Base-by-base conservation (phyloP, 2,888 invertebrate genomes). In the Agonopterix alstromeriana region DNA sequence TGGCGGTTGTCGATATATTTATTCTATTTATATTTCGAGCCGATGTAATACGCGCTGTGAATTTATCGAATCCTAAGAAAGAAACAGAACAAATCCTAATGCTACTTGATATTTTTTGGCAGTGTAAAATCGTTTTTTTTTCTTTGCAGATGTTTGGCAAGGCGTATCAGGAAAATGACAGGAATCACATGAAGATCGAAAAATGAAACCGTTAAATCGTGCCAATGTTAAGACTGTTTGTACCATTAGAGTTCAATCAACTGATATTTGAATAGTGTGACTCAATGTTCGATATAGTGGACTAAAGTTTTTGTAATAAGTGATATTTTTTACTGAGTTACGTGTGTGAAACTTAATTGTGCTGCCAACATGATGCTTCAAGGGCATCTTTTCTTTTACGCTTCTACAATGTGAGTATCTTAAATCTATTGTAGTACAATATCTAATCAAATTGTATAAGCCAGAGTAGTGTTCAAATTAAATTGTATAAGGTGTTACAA, bases 361-460 rank as follows among this genome's bases (percentile, higher is more conserved):
- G 65, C 57, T 57, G 55, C 46, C 69, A 73, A 60, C 66, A 80
- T 76, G 77, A 58, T 61, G 56, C 61, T 71, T 57, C 72, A 71
- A 68, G 67, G 70, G 64, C 65, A 69, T 57, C 65, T 76, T 50
- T 61, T 76, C 60, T 70, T 77, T 60, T 76, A 70, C 68, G 62
- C 75, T 57, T 71, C 73, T 50, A 68, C 75, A 58, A 75, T 81
- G 86, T 85, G 53, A 86, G 86, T 86, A 42, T 12, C 12, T 42
- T 11, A 12, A 11, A 38, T 42, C 10, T 11, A 42, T 11, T 12
- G 11, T 1, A 2, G 36, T 41, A 9, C 41, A 41, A n/a, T n/a
- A n/a, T 17, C 17, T 17, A 17, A 17, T 17, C n/a, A n/a, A n/a
- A n/a, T n/a, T n/a, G n/a, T n/a, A n/a, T 3, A 2, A 17, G 2